These are phyloP conservation scores for Prietella phreatophila DNA, from an alignment of 2,113 vertebrate genomes.

Conservation along the genomic window DNA sequence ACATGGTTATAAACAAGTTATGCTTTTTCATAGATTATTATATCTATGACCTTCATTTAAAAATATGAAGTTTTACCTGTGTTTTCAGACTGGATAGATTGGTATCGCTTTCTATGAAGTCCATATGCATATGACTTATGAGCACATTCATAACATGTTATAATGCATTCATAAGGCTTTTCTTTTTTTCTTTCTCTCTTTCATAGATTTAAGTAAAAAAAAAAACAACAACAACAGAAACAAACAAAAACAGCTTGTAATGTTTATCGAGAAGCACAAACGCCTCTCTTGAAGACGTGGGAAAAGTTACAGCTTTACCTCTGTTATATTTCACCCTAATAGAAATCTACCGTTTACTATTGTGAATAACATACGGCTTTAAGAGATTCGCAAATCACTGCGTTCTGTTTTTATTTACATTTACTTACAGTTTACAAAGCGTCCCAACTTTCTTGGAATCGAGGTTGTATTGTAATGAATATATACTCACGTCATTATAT, in stretches of 20 bases:
- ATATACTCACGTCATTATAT: background rate
- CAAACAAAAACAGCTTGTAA: background rate
- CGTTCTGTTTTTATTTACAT: no score
- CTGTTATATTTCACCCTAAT: no score
- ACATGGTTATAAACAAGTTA: background rate
- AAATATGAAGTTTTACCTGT: background rate
- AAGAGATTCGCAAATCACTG: no score
- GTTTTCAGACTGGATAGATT: background rate
- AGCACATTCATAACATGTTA: background rate
- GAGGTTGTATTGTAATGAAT: background rate
- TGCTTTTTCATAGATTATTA: background rate
- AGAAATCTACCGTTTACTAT: no score
- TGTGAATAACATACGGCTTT: no score
- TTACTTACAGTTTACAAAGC: no score
- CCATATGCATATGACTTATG: background rate
- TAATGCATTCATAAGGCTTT: background rate
- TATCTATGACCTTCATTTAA: background rate
- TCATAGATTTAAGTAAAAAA: background rate
- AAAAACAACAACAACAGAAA: background rate
- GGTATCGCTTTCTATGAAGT: background rate
- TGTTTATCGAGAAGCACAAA: background rate
- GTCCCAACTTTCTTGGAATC: no score
- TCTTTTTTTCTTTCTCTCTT: background rate
- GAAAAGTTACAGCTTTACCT: background rate
- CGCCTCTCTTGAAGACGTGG: background rate